phyloP scores from a whole-genome alignment of 92 coral and sea anemone genomes.

The Desmophyllum pertusum region DNA sequence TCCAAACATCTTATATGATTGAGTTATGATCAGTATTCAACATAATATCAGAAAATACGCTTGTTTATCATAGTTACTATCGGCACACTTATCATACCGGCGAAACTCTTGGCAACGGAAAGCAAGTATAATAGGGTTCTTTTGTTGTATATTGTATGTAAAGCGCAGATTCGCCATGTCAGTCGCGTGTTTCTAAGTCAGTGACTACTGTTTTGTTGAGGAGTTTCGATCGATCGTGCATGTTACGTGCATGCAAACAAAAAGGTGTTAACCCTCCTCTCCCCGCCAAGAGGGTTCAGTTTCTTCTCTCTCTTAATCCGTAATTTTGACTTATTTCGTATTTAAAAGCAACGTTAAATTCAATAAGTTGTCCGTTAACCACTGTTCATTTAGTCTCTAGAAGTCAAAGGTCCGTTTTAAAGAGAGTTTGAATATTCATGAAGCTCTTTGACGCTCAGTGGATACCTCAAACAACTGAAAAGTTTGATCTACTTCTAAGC shows the following conservation, averaged over 20 bases:
- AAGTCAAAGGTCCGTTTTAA: background rate
- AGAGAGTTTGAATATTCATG: background rate
- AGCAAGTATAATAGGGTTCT: background rate
- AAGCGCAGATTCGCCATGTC: background rate
- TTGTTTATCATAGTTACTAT: background rate
- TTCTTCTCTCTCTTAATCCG: background rate
- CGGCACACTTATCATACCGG: background rate
- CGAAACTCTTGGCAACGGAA: background rate
- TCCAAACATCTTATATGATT: too few relatives aligned
- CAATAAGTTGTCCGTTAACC: background rate
- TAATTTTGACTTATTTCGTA: background rate
- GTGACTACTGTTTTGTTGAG: background rate
- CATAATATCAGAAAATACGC: background rate
- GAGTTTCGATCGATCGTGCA: slow-evolving; percentile 20
- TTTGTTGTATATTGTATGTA: background rate
- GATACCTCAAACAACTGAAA: background rate
- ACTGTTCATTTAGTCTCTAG: background rate
- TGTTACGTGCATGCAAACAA: background rate
- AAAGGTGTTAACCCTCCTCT: too few relatives aligned
- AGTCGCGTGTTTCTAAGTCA: background rate
- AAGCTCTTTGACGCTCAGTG: background rate
- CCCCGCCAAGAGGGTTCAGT: background rate
- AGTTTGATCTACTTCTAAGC: background rate
- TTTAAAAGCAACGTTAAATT: background rate
- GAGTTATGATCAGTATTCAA: background rate